phyloP scores from a whole-genome alignment of 2,113 vertebrate species.

The Triplophysa dalaica region DNA sequence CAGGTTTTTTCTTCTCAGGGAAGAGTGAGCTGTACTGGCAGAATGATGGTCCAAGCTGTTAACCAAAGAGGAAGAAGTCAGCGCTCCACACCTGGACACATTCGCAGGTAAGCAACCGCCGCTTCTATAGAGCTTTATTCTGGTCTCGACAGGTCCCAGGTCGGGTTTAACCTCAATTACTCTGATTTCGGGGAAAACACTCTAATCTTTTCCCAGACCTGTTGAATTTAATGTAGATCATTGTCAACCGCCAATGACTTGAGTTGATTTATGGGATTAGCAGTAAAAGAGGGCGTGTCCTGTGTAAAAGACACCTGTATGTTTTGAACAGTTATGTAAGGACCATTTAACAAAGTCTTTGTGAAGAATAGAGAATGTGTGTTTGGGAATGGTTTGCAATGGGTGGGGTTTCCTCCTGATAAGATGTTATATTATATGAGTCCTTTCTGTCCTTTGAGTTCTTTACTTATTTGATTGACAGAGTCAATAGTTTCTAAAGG shows the following conservation, averaged over 20 bases:
- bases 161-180: not conserved
- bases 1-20: conserved; percentile 73
- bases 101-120: conserved; percentile 83
- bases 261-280: conserved; percentile 10
- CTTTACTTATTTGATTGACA: not conserved
- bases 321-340: conserved; percentile 16
- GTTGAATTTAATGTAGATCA: too few species aligned
- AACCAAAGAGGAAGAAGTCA: conserved; percentile 94
- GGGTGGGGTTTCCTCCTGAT: conserved; percentile 18
- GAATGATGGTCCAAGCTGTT: conserved; percentile 98
- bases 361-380: conserved; percentile 23
- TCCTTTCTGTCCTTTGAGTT: not conserved
- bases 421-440: conserved; percentile 2
- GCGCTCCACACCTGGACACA: conserved; percentile 83
- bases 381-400: conserved; percentile 2
- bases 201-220: conserved; percentile 13
- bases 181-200: not conserved
- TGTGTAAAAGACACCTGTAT: conserved; percentile 39
- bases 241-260: not conserved
- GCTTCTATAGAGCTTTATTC: not conserved
- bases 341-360: conserved; percentile 10
- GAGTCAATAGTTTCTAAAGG: not conserved
- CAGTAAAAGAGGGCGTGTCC: conserved; percentile 18
- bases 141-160: not conserved
- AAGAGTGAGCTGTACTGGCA: conserved; percentile 89